phyloP scores from a whole-genome alignment of 2,113 vertebrate genomes.

The Maccullochella peelii region DNA sequence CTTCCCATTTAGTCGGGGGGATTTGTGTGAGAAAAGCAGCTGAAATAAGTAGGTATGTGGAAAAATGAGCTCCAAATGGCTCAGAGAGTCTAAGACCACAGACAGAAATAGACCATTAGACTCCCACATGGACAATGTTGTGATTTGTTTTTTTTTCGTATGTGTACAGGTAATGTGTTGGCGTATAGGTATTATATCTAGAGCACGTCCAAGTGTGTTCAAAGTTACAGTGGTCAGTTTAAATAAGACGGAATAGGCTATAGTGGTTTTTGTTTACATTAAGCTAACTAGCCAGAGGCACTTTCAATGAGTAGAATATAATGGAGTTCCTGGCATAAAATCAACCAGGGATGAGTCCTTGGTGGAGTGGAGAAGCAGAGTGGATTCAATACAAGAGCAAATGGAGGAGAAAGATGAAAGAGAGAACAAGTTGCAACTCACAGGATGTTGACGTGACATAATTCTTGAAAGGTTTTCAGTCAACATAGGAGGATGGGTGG shows the following conservation, averaged over 20 bases:
- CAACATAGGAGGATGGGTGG: neutral
- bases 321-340: slow-evolving; percentile 4
- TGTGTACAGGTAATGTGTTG: neutral
- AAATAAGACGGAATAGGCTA: neutral
- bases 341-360: neutral
- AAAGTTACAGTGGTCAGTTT: slow-evolving; percentile 7
- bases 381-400: neutral
- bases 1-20: slow-evolving; percentile 3
- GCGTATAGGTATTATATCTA: neutral
- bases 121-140: neutral
- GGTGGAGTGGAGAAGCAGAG: neutral
- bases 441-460: neutral
- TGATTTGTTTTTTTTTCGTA: neutral
- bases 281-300: slow-evolving; percentile 3
- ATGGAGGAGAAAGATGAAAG: neutral
- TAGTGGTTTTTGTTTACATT: neutral
- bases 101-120: slow-evolving; percentile 15
- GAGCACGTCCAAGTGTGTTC: neutral
- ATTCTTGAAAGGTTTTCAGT: neutral
- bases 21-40: slow-evolving; percentile 13
- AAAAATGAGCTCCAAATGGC: slow-evolving; percentile 22
- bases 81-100: neutral
- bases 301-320: neutral
- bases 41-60: neutral
- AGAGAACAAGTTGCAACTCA: neutral